A percentile compares a stretch with the other conserved stretches of the same genome.
Conservation (phyloP, 2,797 vertebrate genomes). For the Monodelphis domestica region DNA sequence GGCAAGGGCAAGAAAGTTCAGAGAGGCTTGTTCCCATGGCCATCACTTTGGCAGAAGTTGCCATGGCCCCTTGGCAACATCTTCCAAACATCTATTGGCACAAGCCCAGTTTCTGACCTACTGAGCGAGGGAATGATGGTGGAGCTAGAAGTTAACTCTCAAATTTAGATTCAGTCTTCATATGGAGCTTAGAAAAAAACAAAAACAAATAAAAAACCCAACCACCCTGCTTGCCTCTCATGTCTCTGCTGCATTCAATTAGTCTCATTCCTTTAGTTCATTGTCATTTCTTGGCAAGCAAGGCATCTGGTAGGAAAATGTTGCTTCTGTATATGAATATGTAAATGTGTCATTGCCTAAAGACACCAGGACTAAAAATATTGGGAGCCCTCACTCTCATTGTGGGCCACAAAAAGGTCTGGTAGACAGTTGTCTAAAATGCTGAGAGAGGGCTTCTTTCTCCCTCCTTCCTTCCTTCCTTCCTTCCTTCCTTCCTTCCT, state of each 20-base stretch:
- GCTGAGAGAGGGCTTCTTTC: background rate
- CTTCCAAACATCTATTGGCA: background rate
- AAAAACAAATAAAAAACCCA: background rate
- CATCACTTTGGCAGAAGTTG: background rate
- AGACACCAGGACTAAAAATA: background rate
- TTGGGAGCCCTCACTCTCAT: background rate
- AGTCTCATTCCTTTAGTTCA: background rate
- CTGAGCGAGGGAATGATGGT: background rate
- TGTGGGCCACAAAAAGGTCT: background rate
- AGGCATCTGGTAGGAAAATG: constrained; percentile 11
- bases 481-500: too few species aligned
- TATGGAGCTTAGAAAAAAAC: background rate
- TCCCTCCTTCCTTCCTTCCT: background rate
- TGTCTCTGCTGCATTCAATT: background rate
- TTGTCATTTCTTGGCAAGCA: background rate
- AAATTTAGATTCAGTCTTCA: constrained; percentile 1
- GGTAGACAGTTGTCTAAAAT: background rate
- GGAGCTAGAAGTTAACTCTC: background rate
- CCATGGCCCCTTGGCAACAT: background rate
- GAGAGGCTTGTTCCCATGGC: background rate
- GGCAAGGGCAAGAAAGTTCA: background rate
- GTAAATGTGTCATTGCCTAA: background rate
- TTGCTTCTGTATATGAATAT: background rate
- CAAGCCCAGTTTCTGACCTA: background rate
- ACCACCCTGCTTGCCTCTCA: background rate